These are phyloP conservation scores for Macrotis lagotis DNA, from an alignment of 2,113 vertebrate species.

Conservation along the genomic window DNA sequence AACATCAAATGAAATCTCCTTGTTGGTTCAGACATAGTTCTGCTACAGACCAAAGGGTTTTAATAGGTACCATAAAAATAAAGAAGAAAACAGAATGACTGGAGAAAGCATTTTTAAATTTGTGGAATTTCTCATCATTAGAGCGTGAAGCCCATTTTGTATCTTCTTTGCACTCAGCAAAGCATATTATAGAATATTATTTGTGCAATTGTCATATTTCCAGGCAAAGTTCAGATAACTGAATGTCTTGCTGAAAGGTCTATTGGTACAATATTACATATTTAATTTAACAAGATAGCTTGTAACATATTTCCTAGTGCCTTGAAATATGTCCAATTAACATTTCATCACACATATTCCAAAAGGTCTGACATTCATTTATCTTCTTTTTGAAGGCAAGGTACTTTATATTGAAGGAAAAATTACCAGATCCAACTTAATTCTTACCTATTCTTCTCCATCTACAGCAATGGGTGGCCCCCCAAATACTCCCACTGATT, in stretches of 20 bases:
- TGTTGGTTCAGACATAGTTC: constrained; percentile 4
- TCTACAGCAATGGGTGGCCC: too few relatives aligned
- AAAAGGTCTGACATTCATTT: constrained; percentile 49
- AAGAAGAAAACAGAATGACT: constrained; percentile 39
- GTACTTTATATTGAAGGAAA: constrained; percentile 11
- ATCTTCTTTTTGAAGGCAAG: constrained; percentile 53
- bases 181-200: constrained; percentile 73
- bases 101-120: constrained; percentile 64
- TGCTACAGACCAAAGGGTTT: constrained; percentile 14
- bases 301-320: constrained; percentile 62
- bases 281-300: constrained; percentile 68
- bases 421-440: constrained; percentile 13
- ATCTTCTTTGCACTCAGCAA: constrained; percentile 68
- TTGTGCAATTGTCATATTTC: constrained; percentile 72
- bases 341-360: constrained; percentile 57
- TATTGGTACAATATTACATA: constrained; percentile 55
- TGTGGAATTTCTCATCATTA: constrained; percentile 56
- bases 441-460: too few relatives aligned
- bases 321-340: constrained; percentile 63
- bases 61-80: constrained; percentile 38
- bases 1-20: not conserved
- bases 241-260: constrained; percentile 63
- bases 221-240: constrained; percentile 66
- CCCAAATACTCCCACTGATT: too few relatives aligned
- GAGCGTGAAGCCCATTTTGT: constrained; percentile 57